These are phyloP conservation scores for Hydrolagus affinis DNA, from an alignment of 2,113 vertebrate genomes.

Conservation along the genomic window DNA sequence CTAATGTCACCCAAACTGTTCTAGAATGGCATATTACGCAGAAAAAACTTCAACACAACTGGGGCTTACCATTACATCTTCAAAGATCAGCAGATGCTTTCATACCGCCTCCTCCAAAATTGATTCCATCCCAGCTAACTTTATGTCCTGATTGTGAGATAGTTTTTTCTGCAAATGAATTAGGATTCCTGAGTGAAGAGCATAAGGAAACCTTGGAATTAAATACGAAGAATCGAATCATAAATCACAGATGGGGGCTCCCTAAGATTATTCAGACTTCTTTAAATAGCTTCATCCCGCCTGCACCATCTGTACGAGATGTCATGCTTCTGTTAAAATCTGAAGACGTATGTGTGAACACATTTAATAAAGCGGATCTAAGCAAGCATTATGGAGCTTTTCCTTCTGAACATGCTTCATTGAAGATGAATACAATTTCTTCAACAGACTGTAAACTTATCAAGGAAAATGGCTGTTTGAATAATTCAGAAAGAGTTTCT, in stretches of 20 bases:
- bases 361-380: neutral
- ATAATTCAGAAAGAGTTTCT: neutral
- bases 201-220: conserved; percentile 14
- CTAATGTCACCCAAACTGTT: no score
- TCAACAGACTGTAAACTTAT: neutral
- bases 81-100: no score
- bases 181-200: neutral
- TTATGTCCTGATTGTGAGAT: neutral
- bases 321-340: neutral
- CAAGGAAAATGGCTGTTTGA: neutral
- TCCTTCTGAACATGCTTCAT: neutral
- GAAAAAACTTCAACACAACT: no score
- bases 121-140: neutral
- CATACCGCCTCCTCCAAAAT: neutral
- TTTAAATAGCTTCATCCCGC: conserved; percentile 12
- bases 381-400: neutral
- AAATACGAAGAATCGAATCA: neutral
- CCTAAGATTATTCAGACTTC: neutral
- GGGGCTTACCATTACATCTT: no score
- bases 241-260: neutral
- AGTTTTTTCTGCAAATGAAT: neutral
- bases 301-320: neutral
- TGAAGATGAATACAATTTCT: neutral
- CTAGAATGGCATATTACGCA: no score
- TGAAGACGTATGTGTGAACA: neutral